Conservation (phyloP, 2,888 invertebrate genomes). For the Erebia epiphron region DNA sequence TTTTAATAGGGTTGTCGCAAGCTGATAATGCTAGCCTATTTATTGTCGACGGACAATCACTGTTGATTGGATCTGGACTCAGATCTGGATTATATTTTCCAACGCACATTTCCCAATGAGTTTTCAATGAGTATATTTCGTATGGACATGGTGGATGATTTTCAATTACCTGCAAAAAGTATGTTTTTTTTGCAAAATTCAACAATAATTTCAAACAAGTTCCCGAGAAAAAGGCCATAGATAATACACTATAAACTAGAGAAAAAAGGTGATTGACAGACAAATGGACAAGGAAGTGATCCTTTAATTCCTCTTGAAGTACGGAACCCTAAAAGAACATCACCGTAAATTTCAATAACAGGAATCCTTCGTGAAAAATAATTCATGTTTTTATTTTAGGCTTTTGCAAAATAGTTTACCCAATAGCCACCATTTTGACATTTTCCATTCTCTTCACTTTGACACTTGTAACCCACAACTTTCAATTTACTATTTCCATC, state of each 20-base stretch:
- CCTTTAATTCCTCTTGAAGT: no score
- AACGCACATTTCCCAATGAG: constrained; percentile 50
- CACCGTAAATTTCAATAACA: no score
- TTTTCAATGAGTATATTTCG: constrained; percentile 55
- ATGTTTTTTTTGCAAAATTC: neutral
- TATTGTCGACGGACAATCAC: constrained; percentile 47
- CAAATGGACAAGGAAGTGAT: no score
- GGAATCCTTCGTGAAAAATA: no score
- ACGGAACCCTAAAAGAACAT: no score
- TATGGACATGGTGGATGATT: constrained; percentile 57
- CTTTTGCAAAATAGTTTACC: constrained; percentile 42
- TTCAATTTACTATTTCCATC: constrained; percentile 36
- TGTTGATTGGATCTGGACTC: constrained; percentile 37
- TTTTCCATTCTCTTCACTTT: constrained; percentile 47
- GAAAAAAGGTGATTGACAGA: no score
- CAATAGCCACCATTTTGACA: constrained; percentile 57
- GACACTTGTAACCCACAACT: constrained; percentile 54
- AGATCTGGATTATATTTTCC: constrained; percentile 45
- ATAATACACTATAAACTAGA: no score
- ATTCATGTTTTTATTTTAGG: no score
- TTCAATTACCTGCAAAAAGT: constrained; percentile 57
- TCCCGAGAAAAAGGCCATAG: no score
- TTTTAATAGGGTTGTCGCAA: constrained; percentile 62
- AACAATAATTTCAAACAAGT: neutral
- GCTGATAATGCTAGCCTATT: constrained; percentile 48